These are phyloP conservation scores for Phaonia tiefii DNA, from an alignment of 2,888 invertebrate species.

Conservation along the genomic window DNA sequence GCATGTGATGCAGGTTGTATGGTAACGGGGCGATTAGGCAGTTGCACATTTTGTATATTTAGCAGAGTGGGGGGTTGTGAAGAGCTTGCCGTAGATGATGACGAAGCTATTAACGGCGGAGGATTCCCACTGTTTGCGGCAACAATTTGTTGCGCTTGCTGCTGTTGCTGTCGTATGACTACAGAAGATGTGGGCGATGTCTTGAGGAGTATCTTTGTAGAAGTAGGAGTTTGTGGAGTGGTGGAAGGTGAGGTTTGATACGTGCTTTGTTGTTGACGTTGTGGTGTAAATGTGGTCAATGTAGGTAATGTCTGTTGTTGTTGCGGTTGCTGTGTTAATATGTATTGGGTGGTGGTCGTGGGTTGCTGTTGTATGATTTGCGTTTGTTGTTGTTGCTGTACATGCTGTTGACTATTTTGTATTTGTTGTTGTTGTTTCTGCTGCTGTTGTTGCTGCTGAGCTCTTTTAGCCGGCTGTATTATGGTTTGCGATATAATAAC, in stretches of 20 bases:
- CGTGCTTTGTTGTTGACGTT: conserved; percentile 74
- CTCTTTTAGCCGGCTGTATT: conserved; percentile 79
- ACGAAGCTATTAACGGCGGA: conserved; percentile 78
- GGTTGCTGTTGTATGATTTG: conserved; percentile 65
- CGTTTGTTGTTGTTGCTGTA: conserved; percentile 68
- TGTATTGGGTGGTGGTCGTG: conserved; percentile 73
- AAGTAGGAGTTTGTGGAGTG: conserved; percentile 73
- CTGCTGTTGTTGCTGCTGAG: conserved; percentile 65
- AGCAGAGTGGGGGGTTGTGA: conserved; percentile 75
- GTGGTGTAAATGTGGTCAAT: conserved; percentile 77
- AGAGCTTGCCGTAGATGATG: conserved; percentile 70
- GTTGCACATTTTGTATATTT: conserved; percentile 80
- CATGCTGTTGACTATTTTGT: conserved; percentile 71
- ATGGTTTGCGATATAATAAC: conserved; percentile 80
- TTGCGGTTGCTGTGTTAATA: conserved; percentile 73
- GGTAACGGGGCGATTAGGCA: conserved; percentile 79
- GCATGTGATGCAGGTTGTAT: conserved; percentile 80
- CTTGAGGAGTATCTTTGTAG: conserved; percentile 79
- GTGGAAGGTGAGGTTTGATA: conserved; percentile 76
- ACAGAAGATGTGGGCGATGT: conserved; percentile 79
- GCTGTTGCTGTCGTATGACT: conserved; percentile 75
- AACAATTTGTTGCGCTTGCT: conserved; percentile 68
- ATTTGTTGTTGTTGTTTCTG: conserved; percentile 70
- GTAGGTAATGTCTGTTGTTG: conserved; percentile 74
- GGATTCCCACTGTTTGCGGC: conserved; percentile 76